phyloP scores from a whole-genome alignment of 2,888 invertebrate genomes.

The Aphidius colemani region DNA sequence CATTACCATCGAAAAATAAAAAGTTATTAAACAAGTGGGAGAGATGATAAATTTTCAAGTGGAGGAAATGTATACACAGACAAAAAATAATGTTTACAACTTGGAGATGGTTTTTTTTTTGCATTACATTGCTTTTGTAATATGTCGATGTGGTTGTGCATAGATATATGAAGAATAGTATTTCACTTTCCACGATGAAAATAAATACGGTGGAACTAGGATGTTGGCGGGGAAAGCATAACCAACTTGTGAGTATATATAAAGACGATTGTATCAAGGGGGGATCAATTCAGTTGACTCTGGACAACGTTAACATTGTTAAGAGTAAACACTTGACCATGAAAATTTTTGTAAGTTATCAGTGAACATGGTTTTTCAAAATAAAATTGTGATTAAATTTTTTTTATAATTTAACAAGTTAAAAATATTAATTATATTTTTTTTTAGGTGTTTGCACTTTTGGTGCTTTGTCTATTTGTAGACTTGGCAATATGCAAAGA shows the following conservation, averaged over 20 bases:
- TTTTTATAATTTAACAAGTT: not conserved
- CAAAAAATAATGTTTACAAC: not conserved
- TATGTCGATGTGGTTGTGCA: slow-evolving; percentile 18
- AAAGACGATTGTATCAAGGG: slow-evolving; percentile 51
- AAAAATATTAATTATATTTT: slow-evolving; percentile 36
- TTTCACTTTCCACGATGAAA: slow-evolving; percentile 56
- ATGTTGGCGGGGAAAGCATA: slow-evolving; percentile 54
- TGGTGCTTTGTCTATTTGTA: slow-evolving; percentile 45
- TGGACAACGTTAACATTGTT: slow-evolving; percentile 49
- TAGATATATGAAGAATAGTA: slow-evolving; percentile 37
- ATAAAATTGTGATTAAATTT: not conserved
- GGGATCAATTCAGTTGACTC: slow-evolving; percentile 58
- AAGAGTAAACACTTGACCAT: slow-evolving; percentile 44
- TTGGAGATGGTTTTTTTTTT: slow-evolving; percentile 20
- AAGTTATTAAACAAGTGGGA: not conserved
- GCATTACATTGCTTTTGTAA: slow-evolving; percentile 4
- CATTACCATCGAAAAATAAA: no score
- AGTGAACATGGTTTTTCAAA: not conserved
- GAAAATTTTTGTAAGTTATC: slow-evolving; percentile 54
- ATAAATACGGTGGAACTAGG: slow-evolving; percentile 40
- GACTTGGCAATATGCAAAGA: slow-evolving; percentile 44
- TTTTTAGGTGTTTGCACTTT: slow-evolving; percentile 32
- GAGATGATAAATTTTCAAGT: slow-evolving; percentile 13
- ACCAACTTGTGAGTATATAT: slow-evolving; percentile 47
- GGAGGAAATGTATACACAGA: not conserved